Evolutionary conservation across 2,888 invertebrate species (phyloP).

Genomic region (Bombyx huttoni): DNA sequence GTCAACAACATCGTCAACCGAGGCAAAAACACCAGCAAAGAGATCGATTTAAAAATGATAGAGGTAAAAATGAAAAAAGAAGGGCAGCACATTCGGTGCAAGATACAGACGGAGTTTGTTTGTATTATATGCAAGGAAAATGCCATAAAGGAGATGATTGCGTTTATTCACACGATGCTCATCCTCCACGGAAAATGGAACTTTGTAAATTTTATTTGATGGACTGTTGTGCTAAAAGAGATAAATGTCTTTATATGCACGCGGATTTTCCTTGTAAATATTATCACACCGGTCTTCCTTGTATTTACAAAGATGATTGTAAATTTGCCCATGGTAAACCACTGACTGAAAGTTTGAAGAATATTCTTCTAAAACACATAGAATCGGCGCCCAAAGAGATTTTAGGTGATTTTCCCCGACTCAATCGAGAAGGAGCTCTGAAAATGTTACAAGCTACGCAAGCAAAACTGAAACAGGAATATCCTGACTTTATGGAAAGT

Average conservation of each 20-base stretch:
- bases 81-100: conserved; percentile 73
- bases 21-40: conserved; percentile 44
- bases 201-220: conserved; percentile 96
- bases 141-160: conserved; percentile 90
- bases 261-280: conserved; percentile 98
- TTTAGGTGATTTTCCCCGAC: conserved; percentile 88
- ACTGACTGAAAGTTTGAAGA: conserved; percentile 83
- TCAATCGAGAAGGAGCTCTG: conserved; percentile 83
- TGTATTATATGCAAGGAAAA: conserved; percentile 91
- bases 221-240: conserved; percentile 95
- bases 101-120: conserved; percentile 81
- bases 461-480: conserved; percentile 55
- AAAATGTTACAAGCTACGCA: conserved; percentile 67
- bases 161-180: conserved; percentile 87
- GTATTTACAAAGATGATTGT: conserved; percentile 86
- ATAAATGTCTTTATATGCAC: conserved; percentile 97
- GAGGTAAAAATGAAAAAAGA: conserved; percentile 62
- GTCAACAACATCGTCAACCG: conserved; percentile 57
- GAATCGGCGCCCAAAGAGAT: conserved; percentile 94
- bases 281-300: conserved; percentile 93
- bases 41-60: conserved; percentile 58
- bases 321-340: conserved; percentile 94
- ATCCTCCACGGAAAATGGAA: conserved; percentile 89
- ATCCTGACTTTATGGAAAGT: conserved; percentile 34
- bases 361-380: conserved; percentile 79